These are phyloP conservation scores for Nesogale talazaci DNA, from an alignment of 2,113 vertebrate species.

Conservation along the genomic window DNA sequence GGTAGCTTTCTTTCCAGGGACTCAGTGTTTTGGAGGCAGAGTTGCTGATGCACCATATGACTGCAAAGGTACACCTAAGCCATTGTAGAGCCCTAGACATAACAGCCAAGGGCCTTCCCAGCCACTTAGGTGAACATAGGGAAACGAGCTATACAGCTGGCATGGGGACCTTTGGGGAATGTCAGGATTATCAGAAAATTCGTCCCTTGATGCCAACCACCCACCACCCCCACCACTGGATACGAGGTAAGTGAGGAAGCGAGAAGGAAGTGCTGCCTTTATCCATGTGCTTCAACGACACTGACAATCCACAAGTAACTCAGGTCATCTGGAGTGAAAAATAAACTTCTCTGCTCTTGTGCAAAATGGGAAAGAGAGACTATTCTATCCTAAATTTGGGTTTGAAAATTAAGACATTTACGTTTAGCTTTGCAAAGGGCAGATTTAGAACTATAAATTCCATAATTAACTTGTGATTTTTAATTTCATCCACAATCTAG, in stretches of 20 bases:
- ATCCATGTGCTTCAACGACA: background rate
- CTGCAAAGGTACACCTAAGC: background rate
- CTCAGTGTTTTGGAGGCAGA: background rate
- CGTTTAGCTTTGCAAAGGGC: slow-evolving; percentile 7
- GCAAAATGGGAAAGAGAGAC: slow-evolving; percentile 35
- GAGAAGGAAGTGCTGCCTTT: background rate
- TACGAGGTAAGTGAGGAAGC: too few relatives aligned
- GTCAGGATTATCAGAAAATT: background rate
- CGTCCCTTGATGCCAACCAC: background rate
- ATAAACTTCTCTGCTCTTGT: background rate
- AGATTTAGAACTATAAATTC: slow-evolving; percentile 3
- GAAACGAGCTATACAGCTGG: background rate
- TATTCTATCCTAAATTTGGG: slow-evolving; percentile 37
- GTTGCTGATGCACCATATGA: background rate
- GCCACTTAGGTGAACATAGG: background rate
- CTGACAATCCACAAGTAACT: background rate
- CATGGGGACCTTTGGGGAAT: background rate
- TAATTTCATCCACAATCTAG: slow-evolving; percentile 3
- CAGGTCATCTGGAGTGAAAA: background rate
- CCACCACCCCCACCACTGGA: background rate
- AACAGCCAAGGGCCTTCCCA: background rate
- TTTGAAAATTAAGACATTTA: slow-evolving; percentile 13
- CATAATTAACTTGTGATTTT: slow-evolving; percentile 38
- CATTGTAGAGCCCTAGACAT: background rate
- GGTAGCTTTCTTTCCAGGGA: background rate